Base-by-base conservation (phyloP, 2,888 invertebrate genomes). In the Tinea semifulvella region DNA sequence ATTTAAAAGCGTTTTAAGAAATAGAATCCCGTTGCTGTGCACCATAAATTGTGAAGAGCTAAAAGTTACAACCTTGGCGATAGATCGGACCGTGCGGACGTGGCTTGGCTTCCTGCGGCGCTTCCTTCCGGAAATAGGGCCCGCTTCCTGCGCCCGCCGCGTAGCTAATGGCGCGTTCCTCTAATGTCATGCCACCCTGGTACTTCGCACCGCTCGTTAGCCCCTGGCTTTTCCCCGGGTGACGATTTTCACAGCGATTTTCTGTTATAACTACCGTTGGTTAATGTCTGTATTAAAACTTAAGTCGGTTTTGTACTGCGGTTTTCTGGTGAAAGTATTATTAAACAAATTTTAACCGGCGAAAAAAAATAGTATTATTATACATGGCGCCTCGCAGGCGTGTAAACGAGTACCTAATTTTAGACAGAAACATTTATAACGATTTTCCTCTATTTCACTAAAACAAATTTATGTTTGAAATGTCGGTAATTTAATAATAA, bases 71-170 rank as follows among this genome's bases (percentile, higher is more conserved):
- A 36, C 18, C 36, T 7, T 10, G 8, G 25, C 25, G 42, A 26
- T 17, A 25, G 42, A 26, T 26, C 42, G 40, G 40, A 10, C 26
- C 26, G 42, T 16, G 42, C 42, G 42, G 42, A 42, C 42, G 25
- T 16, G 42, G 42, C 27, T 18, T 26, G 27, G 42, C 18, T 36
- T 36, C 36, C 76, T 68, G 68, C 61, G 60, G 60, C 59, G 63
- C 69, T 75, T 77, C 77, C 76, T 68, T 64, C 61, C 75, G 79
- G 79, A 79, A 77, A 79, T 79, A 76, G 77, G 74, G 72, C 72
- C 72, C 72, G 68, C 27, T 73, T 76, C 73, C 76, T 71, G 65
- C 51, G 56, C 55, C 52, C 56, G 52, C 50, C 49, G 51, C 43
- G 40, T 40, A 22, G 53, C 65, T 62, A 60, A 63, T 60, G 60